A percentile compares a stretch with the other conserved stretches of the same genome.
These are phyloP conservation scores for Limnephilus auricula DNA, from an alignment of 2,888 invertebrate species.

Conservation along the genomic window DNA sequence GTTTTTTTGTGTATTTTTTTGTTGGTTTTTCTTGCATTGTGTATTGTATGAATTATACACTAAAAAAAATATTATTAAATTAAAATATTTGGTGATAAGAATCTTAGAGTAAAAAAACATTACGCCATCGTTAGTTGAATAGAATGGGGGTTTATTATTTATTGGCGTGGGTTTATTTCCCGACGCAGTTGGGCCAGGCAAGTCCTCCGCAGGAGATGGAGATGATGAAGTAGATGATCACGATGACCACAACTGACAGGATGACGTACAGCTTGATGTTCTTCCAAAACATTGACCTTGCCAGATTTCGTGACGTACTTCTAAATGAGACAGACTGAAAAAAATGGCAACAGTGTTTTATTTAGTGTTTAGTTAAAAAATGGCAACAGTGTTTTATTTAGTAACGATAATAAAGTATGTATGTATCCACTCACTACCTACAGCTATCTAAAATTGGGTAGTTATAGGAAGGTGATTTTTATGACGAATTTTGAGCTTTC, in stretches of 20 bases:
- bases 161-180: slow-evolving; percentile 65
- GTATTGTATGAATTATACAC: background rate
- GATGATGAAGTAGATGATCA: slow-evolving; percentile 89
- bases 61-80: background rate
- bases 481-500: no score
- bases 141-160: background rate
- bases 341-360: slow-evolving; percentile 32
- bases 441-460: no score
- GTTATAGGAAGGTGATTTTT: no score
- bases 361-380: no score
- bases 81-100: slow-evolving; percentile 7
- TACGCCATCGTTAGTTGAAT: slow-evolving; percentile 7
- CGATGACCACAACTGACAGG: slow-evolving; percentile 80
- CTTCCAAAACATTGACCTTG: slow-evolving; percentile 94
- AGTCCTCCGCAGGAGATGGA: slow-evolving; percentile 93
- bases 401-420: background rate
- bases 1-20: background rate
- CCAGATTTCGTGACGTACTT: slow-evolving; percentile 89
- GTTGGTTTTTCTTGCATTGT: background rate
- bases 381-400: slow-evolving; percentile 3
- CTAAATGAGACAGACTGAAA: slow-evolving; percentile 92
- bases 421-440: background rate
- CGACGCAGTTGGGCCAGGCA: slow-evolving; percentile 85
- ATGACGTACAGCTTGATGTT: slow-evolving; percentile 93
- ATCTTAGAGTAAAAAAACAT: background rate